Base-by-base conservation (phyloP, 37 sponge, comb jelly and placozoan genomes). In the Dysidea cf. avara region DNA sequence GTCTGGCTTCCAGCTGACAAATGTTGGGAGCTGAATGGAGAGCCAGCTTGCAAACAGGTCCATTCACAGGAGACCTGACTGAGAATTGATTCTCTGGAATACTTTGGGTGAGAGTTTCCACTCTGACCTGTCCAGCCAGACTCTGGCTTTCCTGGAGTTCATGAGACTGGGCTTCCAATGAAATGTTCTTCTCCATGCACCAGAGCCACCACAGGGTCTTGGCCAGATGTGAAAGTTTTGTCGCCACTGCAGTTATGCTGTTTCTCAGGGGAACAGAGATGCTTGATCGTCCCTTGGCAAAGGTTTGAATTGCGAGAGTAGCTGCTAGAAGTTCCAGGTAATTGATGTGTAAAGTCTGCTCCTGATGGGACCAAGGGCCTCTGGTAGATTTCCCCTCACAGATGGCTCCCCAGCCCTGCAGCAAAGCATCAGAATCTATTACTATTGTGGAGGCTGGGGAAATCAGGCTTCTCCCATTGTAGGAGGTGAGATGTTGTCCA, bases 321-420 rank as follows among this genome's bases (percentile, higher is more conserved):
- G n/a, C n/a, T n/a, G n/a, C n/a, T n/a, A n/a, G n/a, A n/a, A n/a
- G n/a, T n/a, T n/a, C n/a, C 68, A 76, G 63, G 46, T 29, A 71
- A 35, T 56, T 71, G 56, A 68, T 68, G 53, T 49, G 51, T 6
- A 39, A 40, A 29, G 31, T 32, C 57, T 25, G 14, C 32, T 75
- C 76, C 48, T 16, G 33, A 3, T 2, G 0, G 21, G 76, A 26
- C 76, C 76, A 75, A 11, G 52, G 64, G 48, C 76, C 64, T 48
- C 65, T 53, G n/a, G 77, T 49, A 24, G 21, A 24, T 3, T 21
- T 2, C 3, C 53, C 55, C 43, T 65, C 57, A 34, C 54, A 77
- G 43, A 22, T 31, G 14, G 79, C 79, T 58, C 79, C 79, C 79
- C 79, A 78, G 1, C 69, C 69, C n/a, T n/a, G n/a, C n/a, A 11